Base-by-base conservation (phyloP, 2,113 vertebrate genomes). In the Bubo blakistoni region DNA sequence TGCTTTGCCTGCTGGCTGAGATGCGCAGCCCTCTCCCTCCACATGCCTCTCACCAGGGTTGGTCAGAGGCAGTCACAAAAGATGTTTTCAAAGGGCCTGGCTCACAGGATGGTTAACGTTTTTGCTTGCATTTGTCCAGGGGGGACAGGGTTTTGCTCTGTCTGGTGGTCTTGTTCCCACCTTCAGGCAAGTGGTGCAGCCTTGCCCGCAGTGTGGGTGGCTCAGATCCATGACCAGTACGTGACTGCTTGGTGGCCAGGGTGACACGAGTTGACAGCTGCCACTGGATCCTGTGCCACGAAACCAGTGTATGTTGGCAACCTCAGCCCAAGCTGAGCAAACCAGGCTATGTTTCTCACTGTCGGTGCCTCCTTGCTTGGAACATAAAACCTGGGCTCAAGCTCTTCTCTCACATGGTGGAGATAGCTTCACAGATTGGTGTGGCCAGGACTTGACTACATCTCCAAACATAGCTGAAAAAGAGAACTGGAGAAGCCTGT, bases 391-490 rank as follows among this genome's bases (percentile, higher is more conserved):
- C 21, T 26, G 38, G 21, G 16, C 66, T 91, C 13, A 36, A 40
- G 70, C 14, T 79, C 44, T 92, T 46, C 32, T 80, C 16, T 87
- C 61, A 76, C 0, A 0, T 61, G 15, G 44, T 16, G 34, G 19
- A 94, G 71, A 66, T 17, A 86, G 54, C 46, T 88, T 71, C 66
- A 42, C 88, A 73, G 58, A 42, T 71, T 2, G 3, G 3, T 5
- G 2, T 40, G 29, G 27, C 84, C 63, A 69, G 66, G 38, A 51
- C 71, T 81, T 0, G 0, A 69, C 89, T 65, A 18, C 63, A 42
- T 92, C 52, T 95, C 76, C 72, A 92, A 92, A 95, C 66, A 36
- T 6, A 89, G 58, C 42, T 83, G 66, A 73, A 91, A 97, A 91
- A 65, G 42, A 90, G 94, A 97, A 94, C 61, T 4, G 6, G 88